phyloP scores from a whole-genome alignment of 1,140 invertebrate species.

The Ephestia elutella region DNA sequence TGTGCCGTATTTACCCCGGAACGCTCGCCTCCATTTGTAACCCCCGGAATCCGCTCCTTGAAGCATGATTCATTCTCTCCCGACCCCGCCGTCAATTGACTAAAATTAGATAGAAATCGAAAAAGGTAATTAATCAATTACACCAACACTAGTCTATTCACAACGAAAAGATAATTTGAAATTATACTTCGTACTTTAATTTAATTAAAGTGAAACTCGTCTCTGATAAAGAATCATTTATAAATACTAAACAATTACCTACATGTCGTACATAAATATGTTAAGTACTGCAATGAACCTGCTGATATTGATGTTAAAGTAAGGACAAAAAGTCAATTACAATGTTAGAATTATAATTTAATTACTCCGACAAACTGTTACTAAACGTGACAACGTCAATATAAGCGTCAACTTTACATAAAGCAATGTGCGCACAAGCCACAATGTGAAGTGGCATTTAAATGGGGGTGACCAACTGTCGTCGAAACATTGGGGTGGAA shows the following conservation, averaged over 20 bases:
- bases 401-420: slow-evolving; percentile 49
- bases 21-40: slow-evolving; percentile 65
- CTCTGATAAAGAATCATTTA: not conserved
- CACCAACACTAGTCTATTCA: not conserved
- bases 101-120: slow-evolving; percentile 46
- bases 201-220: no score
- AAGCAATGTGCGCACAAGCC: slow-evolving; percentile 63
- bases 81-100: slow-evolving; percentile 55
- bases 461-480: slow-evolving; percentile 72
- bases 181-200: not conserved
- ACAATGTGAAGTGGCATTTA: slow-evolving; percentile 68
- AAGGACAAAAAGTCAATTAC: not conserved
- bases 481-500: slow-evolving; percentile 55
- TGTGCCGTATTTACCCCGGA: slow-evolving; percentile 68
- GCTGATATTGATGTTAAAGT: not conserved
- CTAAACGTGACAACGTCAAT: slow-evolving; percentile 22
- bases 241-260: not conserved
- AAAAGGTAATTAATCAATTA: slow-evolving; percentile 28
- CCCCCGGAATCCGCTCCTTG: slow-evolving; percentile 70
- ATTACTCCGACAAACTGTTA: slow-evolving; percentile 2
- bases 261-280: not conserved
- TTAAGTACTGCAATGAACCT: not conserved
- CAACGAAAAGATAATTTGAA: not conserved
- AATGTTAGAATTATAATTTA: slow-evolving; percentile 6
- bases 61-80: slow-evolving; percentile 68